Evolutionary conservation across 2,113 vertebrate species (phyloP), one percentile per base, ranked within the genome.

Genomic region (Pangasianodon gigas): DNA sequence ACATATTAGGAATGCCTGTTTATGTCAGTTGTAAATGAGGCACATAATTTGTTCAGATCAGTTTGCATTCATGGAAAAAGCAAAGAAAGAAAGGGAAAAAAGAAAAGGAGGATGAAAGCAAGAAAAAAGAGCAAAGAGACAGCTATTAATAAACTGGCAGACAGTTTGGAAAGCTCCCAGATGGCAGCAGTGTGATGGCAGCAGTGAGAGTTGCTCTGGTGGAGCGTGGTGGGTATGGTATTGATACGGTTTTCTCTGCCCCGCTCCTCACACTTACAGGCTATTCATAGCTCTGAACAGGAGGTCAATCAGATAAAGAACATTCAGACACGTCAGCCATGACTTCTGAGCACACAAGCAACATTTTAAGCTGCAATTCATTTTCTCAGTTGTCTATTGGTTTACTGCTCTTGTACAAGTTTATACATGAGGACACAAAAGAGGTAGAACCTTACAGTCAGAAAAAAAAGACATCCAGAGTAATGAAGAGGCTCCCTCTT

Each of bases 311-410:
- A 69, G 62, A 86, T 51, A 69, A 69, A 51, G 29, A 67, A 86
- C 7, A 48, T 67, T 67, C 60, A 46, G 1, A 29, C n/a, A 19
- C 3, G 56, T 87, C 67, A 89, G 85, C 84, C 65, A 85, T 84
- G 80, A 74, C 56, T 90, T 71, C 74, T 60, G 90, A 89, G 80
- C 88, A 91, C 67, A 86, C 67, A 84, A 48, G 51, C 41, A 71
- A 60, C 65, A 18, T 10, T 65, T 14, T 84, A 89, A 79, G 85
- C 88, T 29, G 32, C 87, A 90, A 91, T 87, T 89, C 44, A 89
- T 89, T 91, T 87, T 89, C 69, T 69, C 80, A 91, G 58, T 84
- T 65, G 19, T 89, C 85, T 91, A 56, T 14, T 79, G 24, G 24
- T 48, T 79, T 51, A 79, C 44, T 51, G 74, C 46, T 51, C 3